Evolutionary conservation across 2,113 vertebrate genomes (phyloP).

Genomic region (Ictidomys tridecemlineatus): DNA sequence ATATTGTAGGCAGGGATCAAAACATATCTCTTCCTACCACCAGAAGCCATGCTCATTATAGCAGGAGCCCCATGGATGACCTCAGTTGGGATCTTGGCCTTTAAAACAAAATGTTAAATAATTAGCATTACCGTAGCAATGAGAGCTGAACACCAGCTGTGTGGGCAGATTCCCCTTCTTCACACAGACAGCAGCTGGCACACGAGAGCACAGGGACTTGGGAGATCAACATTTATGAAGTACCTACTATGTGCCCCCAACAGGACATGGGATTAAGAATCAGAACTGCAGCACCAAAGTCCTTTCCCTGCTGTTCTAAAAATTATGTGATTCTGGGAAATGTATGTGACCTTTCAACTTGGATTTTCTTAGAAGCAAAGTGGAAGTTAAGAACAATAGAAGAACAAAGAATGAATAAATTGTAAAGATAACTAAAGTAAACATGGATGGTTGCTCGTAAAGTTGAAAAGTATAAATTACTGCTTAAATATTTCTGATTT

Average conservation of each 20-base stretch:
- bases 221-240: not conserved
- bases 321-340: slow-evolving; percentile 14
- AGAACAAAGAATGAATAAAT: not conserved
- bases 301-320: not conserved
- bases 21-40: slow-evolving; percentile 48
- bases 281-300: not conserved
- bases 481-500: slow-evolving; percentile 28
- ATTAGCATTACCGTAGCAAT: slow-evolving; percentile 73
- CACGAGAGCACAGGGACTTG: not conserved
- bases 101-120: slow-evolving; percentile 69
- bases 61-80: not conserved
- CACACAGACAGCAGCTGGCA: not conserved
- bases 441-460: not conserved
- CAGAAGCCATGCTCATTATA: slow-evolving; percentile 54
- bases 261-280: slow-evolving; percentile 27
- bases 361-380: not conserved
- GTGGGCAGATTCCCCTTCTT: not conserved
- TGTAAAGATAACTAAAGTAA: not conserved
- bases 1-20: slow-evolving; percentile 39
- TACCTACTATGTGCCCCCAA: not conserved
- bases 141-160: slow-evolving; percentile 51
- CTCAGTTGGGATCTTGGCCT: slow-evolving; percentile 61
- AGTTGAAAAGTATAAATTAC: not conserved
- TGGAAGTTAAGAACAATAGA: not conserved
- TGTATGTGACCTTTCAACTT: not conserved